phyloP scores from a whole-genome alignment of 2,888 invertebrate genomes.

The Lithodes maja region DNA sequence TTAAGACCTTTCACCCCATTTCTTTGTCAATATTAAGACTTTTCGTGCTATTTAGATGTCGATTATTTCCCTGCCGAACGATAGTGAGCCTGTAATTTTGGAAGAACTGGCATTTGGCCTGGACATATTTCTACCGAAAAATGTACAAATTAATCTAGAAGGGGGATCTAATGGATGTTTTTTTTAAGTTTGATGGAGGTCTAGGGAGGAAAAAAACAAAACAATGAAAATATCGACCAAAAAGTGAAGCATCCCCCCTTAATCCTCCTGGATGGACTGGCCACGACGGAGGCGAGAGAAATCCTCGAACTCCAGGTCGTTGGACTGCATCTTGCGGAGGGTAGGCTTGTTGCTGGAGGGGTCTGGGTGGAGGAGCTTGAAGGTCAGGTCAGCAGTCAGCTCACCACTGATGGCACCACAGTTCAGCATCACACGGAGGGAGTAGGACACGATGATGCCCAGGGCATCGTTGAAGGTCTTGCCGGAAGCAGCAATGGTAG shows the following conservation, averaged over 20 bases:
- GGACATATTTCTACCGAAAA: too few relatives aligned
- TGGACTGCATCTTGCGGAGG: conserved; percentile 34
- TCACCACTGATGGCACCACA: conserved; percentile 93
- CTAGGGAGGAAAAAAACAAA: too few relatives aligned
- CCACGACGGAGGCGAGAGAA: conserved; percentile 52
- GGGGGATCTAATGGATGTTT: too few relatives aligned
- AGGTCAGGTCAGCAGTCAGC: conserved; percentile 90
- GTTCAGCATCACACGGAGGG: conserved; percentile 90
- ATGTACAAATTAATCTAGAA: too few relatives aligned
- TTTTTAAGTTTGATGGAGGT: too few relatives aligned
- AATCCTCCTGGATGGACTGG: conserved; percentile 27
- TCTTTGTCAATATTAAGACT: too few relatives aligned
- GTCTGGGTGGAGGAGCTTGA: conserved; percentile 90
- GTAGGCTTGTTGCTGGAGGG: conserved; percentile 80
- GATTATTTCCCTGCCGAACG: too few relatives aligned
- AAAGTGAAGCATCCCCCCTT: not conserved
- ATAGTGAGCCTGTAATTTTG: too few relatives aligned
- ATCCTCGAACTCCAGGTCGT: conserved; percentile 30
- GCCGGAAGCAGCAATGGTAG: conserved; percentile 87
- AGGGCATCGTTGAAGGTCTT: conserved; percentile 88
- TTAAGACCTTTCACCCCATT: too few relatives aligned
- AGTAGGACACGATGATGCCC: conserved; percentile 94
- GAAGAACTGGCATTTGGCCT: too few relatives aligned
- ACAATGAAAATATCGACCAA: too few relatives aligned
- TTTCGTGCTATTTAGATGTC: too few relatives aligned